A percentile compares a stretch with the other conserved stretches of the same genome.
These are phyloP conservation scores for Himalopsyche tibetana DNA, from an alignment of 2,888 invertebrate species.

Conservation along the genomic window DNA sequence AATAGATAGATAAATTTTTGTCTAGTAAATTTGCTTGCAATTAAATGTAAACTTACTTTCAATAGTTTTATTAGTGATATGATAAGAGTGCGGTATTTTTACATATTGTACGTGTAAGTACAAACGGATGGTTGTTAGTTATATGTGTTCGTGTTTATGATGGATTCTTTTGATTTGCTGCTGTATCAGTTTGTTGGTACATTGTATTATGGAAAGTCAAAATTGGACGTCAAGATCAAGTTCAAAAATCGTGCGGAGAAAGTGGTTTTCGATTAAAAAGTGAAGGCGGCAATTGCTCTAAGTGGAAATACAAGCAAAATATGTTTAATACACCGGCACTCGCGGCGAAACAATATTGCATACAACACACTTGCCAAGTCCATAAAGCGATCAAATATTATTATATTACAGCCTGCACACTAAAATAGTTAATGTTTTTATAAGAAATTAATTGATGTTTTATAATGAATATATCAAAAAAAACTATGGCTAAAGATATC, in stretches of 20 bases:
- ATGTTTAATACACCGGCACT: not conserved
- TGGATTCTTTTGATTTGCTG: not conserved
- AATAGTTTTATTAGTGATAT: no score
- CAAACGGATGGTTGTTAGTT: not conserved
- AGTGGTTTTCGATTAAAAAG: slow-evolving; percentile 30
- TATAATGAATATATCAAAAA: no score
- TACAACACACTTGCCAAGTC: not conserved
- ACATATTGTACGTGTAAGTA: not conserved
- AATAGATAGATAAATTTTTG: no score
- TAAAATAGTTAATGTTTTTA: not conserved
- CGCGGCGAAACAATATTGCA: not conserved
- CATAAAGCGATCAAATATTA: not conserved
- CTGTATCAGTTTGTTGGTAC: not conserved
- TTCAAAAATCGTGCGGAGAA: slow-evolving; percentile 34
- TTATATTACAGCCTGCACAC: not conserved
- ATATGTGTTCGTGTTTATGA: not conserved
- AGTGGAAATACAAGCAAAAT: slow-evolving; percentile 6
- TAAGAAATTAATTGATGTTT: not conserved
- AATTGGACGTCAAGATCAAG: slow-evolving; percentile 9
- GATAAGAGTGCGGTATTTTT: not conserved
- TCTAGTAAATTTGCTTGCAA: no score
- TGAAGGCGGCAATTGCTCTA: slow-evolving; percentile 15
- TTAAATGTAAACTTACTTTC: no score
- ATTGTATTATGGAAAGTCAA: slow-evolving; percentile 18
- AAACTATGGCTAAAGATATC: no score